These are phyloP conservation scores for Pelecanus crispus DNA, from an alignment of 2,113 vertebrate genomes.

Conservation along the genomic window DNA sequence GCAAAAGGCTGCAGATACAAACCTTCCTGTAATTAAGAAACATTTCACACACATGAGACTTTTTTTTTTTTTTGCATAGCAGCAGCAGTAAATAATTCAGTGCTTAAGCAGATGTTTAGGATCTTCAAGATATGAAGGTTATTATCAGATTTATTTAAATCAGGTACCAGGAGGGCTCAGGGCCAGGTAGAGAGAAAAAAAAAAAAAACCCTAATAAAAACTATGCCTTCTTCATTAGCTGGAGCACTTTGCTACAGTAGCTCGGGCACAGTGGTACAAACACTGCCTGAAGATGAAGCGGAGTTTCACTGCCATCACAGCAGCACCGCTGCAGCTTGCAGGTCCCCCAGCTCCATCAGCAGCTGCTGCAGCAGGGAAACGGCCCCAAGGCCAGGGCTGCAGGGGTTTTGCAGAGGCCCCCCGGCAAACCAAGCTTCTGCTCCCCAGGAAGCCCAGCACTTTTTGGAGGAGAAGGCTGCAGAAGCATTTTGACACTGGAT, in stretches of 20 bases:
- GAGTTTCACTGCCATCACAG: neutral
- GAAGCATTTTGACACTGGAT: neutral
- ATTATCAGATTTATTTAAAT: neutral
- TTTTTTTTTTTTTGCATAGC: neutral
- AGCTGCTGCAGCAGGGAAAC: neutral
- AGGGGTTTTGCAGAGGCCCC: neutral
- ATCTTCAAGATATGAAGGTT: neutral
- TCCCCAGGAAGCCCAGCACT: neutral
- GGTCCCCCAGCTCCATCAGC: neutral
- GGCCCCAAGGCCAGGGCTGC: neutral
- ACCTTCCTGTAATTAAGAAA: neutral
- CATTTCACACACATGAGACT: neutral
- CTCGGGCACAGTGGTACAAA: neutral
- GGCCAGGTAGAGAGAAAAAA: neutral
- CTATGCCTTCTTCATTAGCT: neutral
- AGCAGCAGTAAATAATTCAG: neutral
- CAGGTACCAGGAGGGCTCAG: neutral
- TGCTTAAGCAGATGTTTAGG: neutral
- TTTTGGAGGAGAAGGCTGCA: neutral
- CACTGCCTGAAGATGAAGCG: fast-evolving
- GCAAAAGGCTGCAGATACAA: neutral
- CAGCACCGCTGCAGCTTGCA: neutral
- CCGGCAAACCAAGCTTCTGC: neutral
- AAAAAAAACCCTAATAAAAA: neutral
- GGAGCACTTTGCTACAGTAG: neutral